Conservation (phyloP, 37 sponge, comb jelly and placozoan species). For the Crambe crambe region DNA sequence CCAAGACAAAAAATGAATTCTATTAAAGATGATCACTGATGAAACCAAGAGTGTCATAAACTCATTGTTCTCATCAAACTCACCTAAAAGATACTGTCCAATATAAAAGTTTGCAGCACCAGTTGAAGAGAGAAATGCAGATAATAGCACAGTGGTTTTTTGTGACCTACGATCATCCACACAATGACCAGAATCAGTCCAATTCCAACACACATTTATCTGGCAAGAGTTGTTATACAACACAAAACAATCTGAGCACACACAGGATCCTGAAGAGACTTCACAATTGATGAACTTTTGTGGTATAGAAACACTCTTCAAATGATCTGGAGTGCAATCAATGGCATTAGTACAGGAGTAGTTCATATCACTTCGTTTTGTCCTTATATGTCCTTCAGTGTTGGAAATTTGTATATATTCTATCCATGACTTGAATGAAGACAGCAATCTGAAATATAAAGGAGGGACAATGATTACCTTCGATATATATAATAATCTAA, state of each 20-base stretch:
- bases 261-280: constrained; percentile 24
- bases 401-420: too few relatives aligned
- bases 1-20: too few relatives aligned
- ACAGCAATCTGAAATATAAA: too few relatives aligned
- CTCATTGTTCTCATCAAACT: too few relatives aligned
- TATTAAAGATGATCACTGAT: too few relatives aligned
- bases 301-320: neutral
- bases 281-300: neutral
- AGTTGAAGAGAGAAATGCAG: constrained; percentile 50
- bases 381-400: too few relatives aligned
- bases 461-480: too few relatives aligned
- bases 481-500: too few relatives aligned
- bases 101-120: constrained; percentile 90
- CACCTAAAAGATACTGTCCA: constrained; percentile 60
- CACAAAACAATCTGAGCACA: constrained; percentile 44
- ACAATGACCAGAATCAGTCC: neutral
- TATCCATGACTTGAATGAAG: too few relatives aligned
- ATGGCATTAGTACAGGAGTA: neutral
- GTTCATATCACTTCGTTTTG: too few relatives aligned
- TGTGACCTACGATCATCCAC: constrained; percentile 29
- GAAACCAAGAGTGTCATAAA: too few relatives aligned
- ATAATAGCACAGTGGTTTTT: constrained; percentile 45
- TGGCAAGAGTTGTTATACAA: neutral
- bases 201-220: constrained; percentile 1
- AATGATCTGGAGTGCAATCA: neutral